These are phyloP conservation scores for Folsomia manolachei DNA, from an alignment of 2,888 invertebrate species.

Conservation along the genomic window DNA sequence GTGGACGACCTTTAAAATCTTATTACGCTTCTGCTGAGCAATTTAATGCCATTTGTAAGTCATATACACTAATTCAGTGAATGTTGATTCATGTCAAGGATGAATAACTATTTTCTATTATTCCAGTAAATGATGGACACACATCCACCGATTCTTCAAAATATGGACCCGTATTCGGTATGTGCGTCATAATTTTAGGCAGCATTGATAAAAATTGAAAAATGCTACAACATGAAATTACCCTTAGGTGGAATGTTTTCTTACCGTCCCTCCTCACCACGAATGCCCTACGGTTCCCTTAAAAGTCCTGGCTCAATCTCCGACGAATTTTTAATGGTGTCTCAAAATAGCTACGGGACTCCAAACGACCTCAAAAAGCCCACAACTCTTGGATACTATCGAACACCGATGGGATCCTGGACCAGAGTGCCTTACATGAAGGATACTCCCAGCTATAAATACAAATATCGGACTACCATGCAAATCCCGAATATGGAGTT, in stretches of 20 bases:
- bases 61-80: no score
- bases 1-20: not conserved
- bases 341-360: not conserved
- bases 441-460: not conserved
- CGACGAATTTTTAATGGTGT: not conserved
- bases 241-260: not conserved
- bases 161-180: no score
- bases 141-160: not conserved
- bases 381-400: not conserved
- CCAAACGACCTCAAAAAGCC: not conserved
- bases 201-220: no score
- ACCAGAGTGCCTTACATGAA: not conserved
- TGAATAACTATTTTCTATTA: not conserved
- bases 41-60: not conserved
- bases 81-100: no score
- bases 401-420: not conserved
- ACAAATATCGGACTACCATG: not conserved
- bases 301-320: not conserved
- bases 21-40: not conserved
- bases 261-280: not conserved
- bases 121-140: not conserved
- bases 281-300: not conserved
- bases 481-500: not conserved
- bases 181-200: no score
- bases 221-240: no score